Conservation (phyloP, 2,888 invertebrate species). For the Meteorus colon region DNA sequence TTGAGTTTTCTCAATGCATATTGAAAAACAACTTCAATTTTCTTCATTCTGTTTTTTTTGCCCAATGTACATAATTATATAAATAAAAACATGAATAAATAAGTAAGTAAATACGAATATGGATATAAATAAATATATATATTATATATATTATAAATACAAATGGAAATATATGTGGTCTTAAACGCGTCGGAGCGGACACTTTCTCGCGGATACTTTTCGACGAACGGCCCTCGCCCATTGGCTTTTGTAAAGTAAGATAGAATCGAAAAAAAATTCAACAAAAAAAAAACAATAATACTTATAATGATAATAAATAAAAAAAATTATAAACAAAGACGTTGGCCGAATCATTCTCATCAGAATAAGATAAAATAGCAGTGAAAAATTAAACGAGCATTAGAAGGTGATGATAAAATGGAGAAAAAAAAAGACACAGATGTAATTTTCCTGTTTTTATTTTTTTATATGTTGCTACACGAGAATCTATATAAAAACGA, state of each 20-base stretch:
- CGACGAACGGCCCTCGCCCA: slow-evolving; percentile 31
- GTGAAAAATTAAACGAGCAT: neutral
- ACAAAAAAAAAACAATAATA: neutral
- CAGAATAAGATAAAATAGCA: slow-evolving; percentile 13
- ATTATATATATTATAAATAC: slow-evolving; percentile 53
- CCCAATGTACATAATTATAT: slow-evolving; percentile 71
- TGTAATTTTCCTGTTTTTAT: slow-evolving; percentile 39
- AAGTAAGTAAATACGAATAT: slow-evolving; percentile 67
- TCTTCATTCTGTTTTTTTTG: slow-evolving; percentile 47
- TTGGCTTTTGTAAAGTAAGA: slow-evolving; percentile 30
- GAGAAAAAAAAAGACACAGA: slow-evolving; percentile 18
- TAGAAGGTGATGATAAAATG: slow-evolving; percentile 8
- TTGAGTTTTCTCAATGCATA: neutral
- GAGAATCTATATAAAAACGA: slow-evolving; percentile 16
- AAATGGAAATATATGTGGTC: slow-evolving; percentile 65
- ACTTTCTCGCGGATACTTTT: slow-evolving; percentile 52
- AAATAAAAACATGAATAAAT: slow-evolving; percentile 60
- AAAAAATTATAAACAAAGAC: neutral
- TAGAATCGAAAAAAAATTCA: neutral
- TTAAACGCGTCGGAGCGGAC: slow-evolving; percentile 62
- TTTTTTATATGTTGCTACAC: slow-evolving; percentile 39
- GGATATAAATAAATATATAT: slow-evolving; percentile 37
- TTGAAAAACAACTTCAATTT: slow-evolving; percentile 26
- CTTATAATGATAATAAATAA: no score
- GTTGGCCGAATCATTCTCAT: slow-evolving; percentile 37